phyloP scores from a whole-genome alignment of 2,888 invertebrate species.

The Anagyrus pseudococci region DNA sequence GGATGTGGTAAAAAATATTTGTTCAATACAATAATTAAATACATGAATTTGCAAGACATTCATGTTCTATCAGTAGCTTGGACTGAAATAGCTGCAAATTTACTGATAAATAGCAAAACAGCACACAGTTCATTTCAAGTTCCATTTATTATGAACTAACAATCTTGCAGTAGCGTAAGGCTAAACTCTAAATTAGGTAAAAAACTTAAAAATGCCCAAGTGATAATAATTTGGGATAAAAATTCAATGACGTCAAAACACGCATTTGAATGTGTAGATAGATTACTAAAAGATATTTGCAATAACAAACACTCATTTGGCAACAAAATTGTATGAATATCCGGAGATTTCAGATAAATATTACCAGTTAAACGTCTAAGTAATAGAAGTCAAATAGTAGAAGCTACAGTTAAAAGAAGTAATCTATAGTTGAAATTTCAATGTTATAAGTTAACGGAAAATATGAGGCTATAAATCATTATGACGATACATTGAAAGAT shows the following conservation, averaged over 20 bases:
- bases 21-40: too few species aligned
- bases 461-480: not conserved
- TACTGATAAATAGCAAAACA: conserved; percentile 8
- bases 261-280: conserved; percentile 29
- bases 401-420: conserved; percentile 18
- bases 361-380: conserved; percentile 12
- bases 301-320: conserved; percentile 8
- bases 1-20: conserved; percentile 29
- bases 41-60: not conserved
- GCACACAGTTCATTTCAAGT: conserved; percentile 18
- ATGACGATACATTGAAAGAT: too few species aligned
- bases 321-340: not conserved
- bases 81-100: conserved; percentile 14
- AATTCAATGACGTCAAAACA: conserved; percentile 32
- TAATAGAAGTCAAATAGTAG: conserved; percentile 8
- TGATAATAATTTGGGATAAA: conserved; percentile 33
- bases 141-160: conserved; percentile 11
- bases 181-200: conserved; percentile 12
- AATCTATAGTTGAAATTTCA: conserved; percentile 32
- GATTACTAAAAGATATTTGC: conserved; percentile 25
- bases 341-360: conserved; percentile 13
- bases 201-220: conserved; percentile 11
- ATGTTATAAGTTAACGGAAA: conserved; percentile 16
- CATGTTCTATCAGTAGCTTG: conserved; percentile 13
- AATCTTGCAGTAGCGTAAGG: conserved; percentile 20